A percentile compares a stretch with the other conserved stretches of the same genome.
Conservation (phyloP, 2,888 invertebrate genomes). For the Candidula unifasciata region DNA sequence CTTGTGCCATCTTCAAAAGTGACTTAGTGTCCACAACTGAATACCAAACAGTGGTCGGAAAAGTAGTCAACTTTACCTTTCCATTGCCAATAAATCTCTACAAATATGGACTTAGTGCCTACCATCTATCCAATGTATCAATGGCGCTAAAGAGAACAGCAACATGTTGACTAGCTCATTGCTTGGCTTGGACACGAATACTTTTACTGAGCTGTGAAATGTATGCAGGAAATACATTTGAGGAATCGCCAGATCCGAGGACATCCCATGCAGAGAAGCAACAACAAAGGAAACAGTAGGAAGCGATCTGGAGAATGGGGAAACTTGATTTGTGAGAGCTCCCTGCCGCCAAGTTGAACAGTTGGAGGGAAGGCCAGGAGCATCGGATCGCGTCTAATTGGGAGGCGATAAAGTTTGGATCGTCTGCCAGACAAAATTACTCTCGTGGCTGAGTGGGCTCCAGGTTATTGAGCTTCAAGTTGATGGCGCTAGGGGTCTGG, state of each 20-base stretch:
- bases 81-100: too few relatives aligned
- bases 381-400: slow-evolving; percentile 23
- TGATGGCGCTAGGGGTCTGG: neutral
- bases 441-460: neutral
- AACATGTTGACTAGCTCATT: too few relatives aligned
- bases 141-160: too few relatives aligned
- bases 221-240: neutral
- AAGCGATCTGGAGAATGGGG: neutral
- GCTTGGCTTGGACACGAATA: too few relatives aligned
- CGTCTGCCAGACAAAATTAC: slow-evolving; percentile 25
- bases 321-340: neutral
- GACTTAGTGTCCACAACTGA: too few relatives aligned
- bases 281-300: slow-evolving; percentile 25
- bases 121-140: too few relatives aligned
- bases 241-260: neutral
- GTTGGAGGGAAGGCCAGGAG: neutral
- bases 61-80: too few relatives aligned
- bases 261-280: neutral
- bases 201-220: too few relatives aligned
- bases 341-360: neutral
- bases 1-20: too few relatives aligned
- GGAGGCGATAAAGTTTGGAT: slow-evolving; percentile 34
- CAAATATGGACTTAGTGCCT: too few relatives aligned
- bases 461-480: neutral
- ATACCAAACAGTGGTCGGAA: too few relatives aligned